These are phyloP conservation scores for Rapana venosa DNA, from an alignment of 2,888 invertebrate species.

Conservation along the genomic window DNA sequence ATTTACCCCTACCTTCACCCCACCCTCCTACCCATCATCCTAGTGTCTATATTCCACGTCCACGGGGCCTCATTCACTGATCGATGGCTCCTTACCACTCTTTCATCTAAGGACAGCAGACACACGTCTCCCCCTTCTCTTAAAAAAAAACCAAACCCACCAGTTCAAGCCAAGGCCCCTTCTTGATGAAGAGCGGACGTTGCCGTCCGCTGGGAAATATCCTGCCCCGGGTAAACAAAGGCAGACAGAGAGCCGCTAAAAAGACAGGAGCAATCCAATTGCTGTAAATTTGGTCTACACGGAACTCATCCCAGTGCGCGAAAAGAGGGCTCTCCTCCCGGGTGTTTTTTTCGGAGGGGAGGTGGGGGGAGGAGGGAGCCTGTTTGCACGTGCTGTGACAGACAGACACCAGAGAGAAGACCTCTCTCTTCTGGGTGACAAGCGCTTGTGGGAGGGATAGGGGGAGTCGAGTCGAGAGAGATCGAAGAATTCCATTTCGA, in stretches of 20 bases:
- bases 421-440: neutral
- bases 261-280: constrained; percentile 39
- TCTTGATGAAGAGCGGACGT: neutral
- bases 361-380: too few species aligned
- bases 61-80: neutral
- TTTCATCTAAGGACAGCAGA: too few species aligned
- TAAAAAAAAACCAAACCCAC: neutral
- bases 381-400: constrained; percentile 7
- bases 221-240: constrained; percentile 25
- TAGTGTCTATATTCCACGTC: too few species aligned
- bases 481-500: too few species aligned
- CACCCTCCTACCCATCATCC: neutral
- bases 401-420: neutral
- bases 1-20: neutral
- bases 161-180: neutral
- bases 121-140: neutral
- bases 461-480: too few species aligned
- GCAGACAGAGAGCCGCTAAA: constrained; percentile 29
- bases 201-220: constrained; percentile 39
- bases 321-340: neutral
- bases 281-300: constrained; percentile 38
- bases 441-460: too few species aligned
- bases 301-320: constrained; percentile 16
- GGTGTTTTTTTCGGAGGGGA: too few species aligned
- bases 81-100: neutral